Base-by-base conservation (phyloP, 2,113 vertebrate genomes). In the Sterna hirundo region DNA sequence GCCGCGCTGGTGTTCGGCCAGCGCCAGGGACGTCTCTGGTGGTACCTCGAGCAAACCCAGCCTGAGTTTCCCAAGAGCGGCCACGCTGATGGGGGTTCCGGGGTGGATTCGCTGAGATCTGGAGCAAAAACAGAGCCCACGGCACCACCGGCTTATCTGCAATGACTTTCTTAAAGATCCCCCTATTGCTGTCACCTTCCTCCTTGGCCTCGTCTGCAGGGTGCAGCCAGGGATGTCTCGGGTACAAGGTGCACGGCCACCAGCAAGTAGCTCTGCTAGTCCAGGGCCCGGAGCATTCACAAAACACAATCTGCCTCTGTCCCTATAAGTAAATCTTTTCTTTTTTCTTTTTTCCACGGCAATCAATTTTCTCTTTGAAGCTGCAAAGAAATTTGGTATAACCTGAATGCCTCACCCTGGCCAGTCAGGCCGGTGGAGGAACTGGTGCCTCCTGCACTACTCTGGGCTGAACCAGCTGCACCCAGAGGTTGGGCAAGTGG, bases 1-100 rank as follows among this genome's bases (percentile, higher is more conserved):
- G 32, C 61, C 60, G 52, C 72, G 15, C 25, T 2, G 2, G 3
- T 5, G 47, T 19, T 60, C 51, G 20, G 27, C n/a, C 46, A 51
- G 26, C 8, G 2, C 15, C 27, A 25, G 54, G 54, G 40, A n/a
- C 2, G 1, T 4, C 5, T 5, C 21, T 16, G 2, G 8, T 10
- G 27, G 19, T 11, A 17, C 19, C 21, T 52, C 36, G 9, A 34
- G 38, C 44, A 72, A 76, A 25, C 9, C 10, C 51, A 66, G 23
- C 16, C 29, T 5, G 46, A 11, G n/a, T 26, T 65, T 42, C n/a
- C 40, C 69, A 20, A 20, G 23, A 6, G 27, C 2, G 0, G 6
- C 22, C 5, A 0, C 2, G 32, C 38, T 19, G 38, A 21, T 1
- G 2, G n/a, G 46, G 23, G 54, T 16, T 34, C 25, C 23, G 46